Percentiles rank a stretch among this genome's conserved stretches.
Evolutionary conservation across 2,888 invertebrate genomes (phyloP).

Genomic region (Rotaria magnacalcarata): DNA sequence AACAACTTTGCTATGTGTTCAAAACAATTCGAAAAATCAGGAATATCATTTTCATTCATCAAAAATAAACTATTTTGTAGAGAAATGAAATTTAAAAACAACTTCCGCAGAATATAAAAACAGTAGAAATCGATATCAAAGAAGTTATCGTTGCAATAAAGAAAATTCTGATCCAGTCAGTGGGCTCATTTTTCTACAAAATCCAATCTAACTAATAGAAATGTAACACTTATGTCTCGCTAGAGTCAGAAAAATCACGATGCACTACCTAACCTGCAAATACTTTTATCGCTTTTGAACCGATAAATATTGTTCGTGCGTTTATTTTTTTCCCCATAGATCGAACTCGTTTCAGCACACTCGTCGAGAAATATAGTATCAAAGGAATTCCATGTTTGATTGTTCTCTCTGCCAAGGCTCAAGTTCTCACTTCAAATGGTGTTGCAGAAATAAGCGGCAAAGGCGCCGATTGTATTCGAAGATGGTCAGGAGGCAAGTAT

Average conservation of each 20-base stretch:
- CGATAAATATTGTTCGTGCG: background rate
- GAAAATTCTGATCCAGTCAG: background rate
- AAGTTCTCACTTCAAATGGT: constrained; percentile 11
- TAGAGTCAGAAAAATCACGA: background rate
- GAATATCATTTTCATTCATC: too few species aligned
- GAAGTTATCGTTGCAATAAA: background rate
- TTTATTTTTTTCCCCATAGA: background rate
- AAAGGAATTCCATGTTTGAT: constrained; percentile 7
- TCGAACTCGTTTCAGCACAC: background rate
- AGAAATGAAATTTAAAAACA: too few species aligned
- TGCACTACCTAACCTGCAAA: background rate
- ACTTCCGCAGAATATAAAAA: too few species aligned
- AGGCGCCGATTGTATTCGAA: background rate
- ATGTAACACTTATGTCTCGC: background rate
- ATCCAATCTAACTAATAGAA: background rate
- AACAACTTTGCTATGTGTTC: too few species aligned
- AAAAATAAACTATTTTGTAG: too few species aligned
- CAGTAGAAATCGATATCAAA: background rate
- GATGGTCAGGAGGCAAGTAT: background rate
- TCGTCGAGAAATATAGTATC: background rate
- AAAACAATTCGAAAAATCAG: too few species aligned
- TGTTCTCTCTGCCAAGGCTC: background rate
- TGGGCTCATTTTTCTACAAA: background rate
- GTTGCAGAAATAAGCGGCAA: background rate
- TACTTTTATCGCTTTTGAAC: background rate